These are phyloP conservation scores for Homalodisca vitripennis DNA, from an alignment of 1,140 invertebrate species.

Conservation along the genomic window DNA sequence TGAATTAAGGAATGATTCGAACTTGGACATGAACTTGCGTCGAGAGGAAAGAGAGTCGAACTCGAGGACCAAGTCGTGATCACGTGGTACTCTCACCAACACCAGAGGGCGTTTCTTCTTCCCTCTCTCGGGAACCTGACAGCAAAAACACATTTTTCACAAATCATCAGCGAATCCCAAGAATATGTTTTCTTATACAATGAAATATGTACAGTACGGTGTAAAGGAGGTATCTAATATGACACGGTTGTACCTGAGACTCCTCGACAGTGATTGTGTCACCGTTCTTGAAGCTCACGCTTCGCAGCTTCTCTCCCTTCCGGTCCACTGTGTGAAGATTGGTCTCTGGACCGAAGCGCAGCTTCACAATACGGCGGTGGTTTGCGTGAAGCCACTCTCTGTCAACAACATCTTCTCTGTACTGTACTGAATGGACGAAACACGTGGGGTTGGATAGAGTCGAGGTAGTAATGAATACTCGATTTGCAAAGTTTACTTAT, in stretches of 20 bases:
- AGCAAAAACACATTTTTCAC: background rate
- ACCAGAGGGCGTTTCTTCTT: conserved; percentile 79
- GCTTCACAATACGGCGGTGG: conserved; percentile 84
- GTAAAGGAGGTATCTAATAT: background rate
- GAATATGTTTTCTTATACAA: too few species aligned
- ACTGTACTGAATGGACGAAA: too few species aligned
- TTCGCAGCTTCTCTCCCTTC: conserved; percentile 85
- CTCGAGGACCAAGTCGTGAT: conserved; percentile 96
- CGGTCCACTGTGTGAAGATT: conserved; percentile 82
- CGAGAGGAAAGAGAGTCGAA: conserved; percentile 79
- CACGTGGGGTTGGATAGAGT: too few species aligned
- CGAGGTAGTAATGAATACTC: too few species aligned
- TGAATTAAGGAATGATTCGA: conserved; percentile 79
- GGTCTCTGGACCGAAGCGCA: conserved; percentile 83
- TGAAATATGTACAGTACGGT: too few species aligned
- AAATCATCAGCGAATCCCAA: too few species aligned
- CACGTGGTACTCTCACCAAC: conserved; percentile 80
- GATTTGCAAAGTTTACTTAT: too few species aligned
- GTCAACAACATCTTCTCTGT: conserved; percentile 1
- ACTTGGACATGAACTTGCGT: conserved; percentile 86
- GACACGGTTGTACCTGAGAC: conserved; percentile 54
- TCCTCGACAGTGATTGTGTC: conserved; percentile 81
- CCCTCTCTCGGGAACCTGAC: conserved; percentile 54
- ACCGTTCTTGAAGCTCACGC: conserved; percentile 71
- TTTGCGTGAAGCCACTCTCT: conserved; percentile 95